Conservation (phyloP, 1,140 invertebrate species). For the Brachionus plicatilis region DNA sequence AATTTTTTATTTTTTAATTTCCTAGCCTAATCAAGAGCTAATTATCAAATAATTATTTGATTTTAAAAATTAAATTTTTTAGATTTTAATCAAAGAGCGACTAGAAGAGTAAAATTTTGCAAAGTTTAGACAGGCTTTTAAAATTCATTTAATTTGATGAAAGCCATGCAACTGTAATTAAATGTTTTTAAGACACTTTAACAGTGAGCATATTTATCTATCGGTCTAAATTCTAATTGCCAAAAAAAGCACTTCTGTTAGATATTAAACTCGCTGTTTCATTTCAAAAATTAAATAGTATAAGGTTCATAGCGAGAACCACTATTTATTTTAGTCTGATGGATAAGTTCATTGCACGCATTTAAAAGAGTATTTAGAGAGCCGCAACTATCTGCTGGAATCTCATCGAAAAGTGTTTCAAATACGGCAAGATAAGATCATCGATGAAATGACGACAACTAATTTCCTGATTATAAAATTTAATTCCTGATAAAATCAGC, state of each 20-base stretch:
- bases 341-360: neutral
- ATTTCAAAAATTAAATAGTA: neutral
- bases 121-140: neutral
- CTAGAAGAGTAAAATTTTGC: neutral
- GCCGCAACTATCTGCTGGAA: neutral
- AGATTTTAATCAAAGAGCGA: neutral
- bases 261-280: neutral
- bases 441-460: neutral
- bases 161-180: neutral
- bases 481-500: neutral
- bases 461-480: conserved; percentile 9
- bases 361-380: neutral
- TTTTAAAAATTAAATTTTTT: neutral
- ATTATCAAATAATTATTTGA: neutral
- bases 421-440: neutral
- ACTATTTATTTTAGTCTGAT: neutral
- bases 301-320: neutral
- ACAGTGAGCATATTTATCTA: neutral
- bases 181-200: neutral
- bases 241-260: neutral
- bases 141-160: neutral
- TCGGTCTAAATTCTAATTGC: neutral
- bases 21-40: neutral
- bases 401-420: neutral
- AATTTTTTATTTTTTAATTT: neutral